A percentile compares a stretch with the other conserved stretches of the same genome.
These are phyloP conservation scores for Babylonia areolata DNA, from an alignment of 1,140 invertebrate species.

Conservation along the genomic window DNA sequence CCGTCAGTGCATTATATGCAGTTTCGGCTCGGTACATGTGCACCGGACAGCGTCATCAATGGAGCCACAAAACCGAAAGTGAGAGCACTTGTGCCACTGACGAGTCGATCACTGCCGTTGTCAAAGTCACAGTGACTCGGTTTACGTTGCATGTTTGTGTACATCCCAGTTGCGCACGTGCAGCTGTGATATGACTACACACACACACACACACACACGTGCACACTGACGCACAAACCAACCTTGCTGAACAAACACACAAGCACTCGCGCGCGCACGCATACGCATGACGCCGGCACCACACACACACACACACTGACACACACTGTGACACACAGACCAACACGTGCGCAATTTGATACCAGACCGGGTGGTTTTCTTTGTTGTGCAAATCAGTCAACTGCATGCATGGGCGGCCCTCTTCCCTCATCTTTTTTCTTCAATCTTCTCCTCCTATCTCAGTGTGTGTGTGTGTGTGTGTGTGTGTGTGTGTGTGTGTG, in stretches of 20 bases:
- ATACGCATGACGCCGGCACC: neutral
- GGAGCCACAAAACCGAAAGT: too few species aligned
- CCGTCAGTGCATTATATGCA: neutral
- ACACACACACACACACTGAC: slow-evolving; percentile 11
- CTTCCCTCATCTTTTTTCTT: too few species aligned
- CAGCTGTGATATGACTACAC: neutral
- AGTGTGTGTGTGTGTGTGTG: neutral
- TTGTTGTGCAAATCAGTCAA: neutral
- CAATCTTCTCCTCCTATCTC: too few species aligned
- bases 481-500: neutral
- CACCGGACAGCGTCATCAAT: too few species aligned
- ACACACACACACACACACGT: slow-evolving; percentile 15
- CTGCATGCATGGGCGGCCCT: too few species aligned
- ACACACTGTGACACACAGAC: neutral
- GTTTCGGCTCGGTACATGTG: too few species aligned
- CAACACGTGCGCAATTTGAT: neutral
- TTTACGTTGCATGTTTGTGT: neutral
- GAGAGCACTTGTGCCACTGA: too few species aligned
- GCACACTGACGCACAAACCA: too few species aligned
- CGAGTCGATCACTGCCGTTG: neutral
- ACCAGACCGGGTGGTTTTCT: too few species aligned
- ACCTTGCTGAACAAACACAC: neutral
- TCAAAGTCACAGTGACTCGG: neutral
- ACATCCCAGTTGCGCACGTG: neutral
- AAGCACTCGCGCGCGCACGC: neutral